Conservation (phyloP, 1,140 invertebrate species). For the Ips typographus region DNA sequence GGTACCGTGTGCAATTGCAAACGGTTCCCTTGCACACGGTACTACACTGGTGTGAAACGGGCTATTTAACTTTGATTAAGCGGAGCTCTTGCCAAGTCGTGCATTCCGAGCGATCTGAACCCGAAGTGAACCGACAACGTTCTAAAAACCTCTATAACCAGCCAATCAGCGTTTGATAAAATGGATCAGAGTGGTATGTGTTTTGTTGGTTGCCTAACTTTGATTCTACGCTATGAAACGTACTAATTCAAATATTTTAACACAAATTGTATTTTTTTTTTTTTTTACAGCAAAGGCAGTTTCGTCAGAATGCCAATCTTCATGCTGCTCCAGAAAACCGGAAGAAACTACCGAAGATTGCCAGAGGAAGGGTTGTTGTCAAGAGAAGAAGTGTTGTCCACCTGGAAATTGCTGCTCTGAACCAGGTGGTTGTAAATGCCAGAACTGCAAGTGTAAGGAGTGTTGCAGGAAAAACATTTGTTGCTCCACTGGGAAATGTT, state of each 20-base stretch:
- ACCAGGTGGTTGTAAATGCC: background rate
- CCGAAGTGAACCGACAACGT: conserved; percentile 4
- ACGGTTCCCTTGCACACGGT: conserved; percentile 6
- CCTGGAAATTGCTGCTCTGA: background rate
- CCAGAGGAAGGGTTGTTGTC: background rate
- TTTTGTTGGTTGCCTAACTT: conserved; percentile 3
- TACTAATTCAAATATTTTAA: background rate
- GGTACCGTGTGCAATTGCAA: conserved; percentile 15
- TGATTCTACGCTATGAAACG: background rate
- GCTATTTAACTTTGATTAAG: conserved; percentile 10
- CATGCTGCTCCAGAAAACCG: background rate
- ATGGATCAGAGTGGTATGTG: background rate
- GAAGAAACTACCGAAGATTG: background rate
- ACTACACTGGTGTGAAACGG: background rate
- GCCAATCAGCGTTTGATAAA: background rate
- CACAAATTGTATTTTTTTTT: background rate
- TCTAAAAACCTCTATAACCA: background rate
- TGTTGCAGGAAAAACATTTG: background rate
- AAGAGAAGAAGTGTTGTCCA: background rate
- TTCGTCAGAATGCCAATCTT: background rate
- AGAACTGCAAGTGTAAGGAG: background rate
- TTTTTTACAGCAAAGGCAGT: background rate
- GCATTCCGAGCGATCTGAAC: background rate
- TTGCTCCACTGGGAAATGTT: background rate
- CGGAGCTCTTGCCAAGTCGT: background rate